Base-by-base conservation (phyloP, 2,888 invertebrate genomes). In the Bellardia bayeri region DNA sequence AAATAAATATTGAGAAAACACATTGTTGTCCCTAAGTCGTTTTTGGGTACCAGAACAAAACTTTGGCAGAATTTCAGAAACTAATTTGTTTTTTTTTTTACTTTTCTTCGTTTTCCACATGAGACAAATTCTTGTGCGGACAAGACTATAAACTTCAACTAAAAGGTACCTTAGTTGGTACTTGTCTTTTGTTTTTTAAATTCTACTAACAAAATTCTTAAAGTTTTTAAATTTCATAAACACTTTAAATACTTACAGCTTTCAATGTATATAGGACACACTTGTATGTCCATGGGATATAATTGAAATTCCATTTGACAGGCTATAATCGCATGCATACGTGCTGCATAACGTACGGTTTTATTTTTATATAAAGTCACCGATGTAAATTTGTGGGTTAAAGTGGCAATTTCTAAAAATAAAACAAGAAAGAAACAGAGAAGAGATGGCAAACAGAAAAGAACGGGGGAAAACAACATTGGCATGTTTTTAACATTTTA, bases 261-360 rank as follows among this genome's bases (percentile, higher is more conserved):
- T 93, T 97, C 97, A 88, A 97, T 96, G 90, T 96, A 96, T 91
- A 97, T 96, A 11, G 97, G 97, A 91, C 97, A 97, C 51, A 96
- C 95, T 94, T 97, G 97, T 90, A 97, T 96, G 92, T 97, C 97
- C 96, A 97, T 96, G 37, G 97, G 97, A 91, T 97, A 97, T 75
- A 97, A 95, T 92, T 97, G 96, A 92, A 97, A 97, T 92, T 97
- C 97, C 97, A 97, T 97, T 94, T 97, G 97, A 92, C 97, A 97
- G 85, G 97, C 97, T 78, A 97, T 96, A 90, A 97, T 97, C 0
- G 97, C 97, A 91, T 97, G 97, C 96, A 97, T 97, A 88, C 97
- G 94, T 0, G 97, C 97, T 5, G 97, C 96, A 92, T 97, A 97
- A 84, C 96, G 94, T 40, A 97, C 96, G 0, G 97, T 97, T 93